Conservation (phyloP, 1,140 invertebrate genomes). For the Apis dorsata region DNA sequence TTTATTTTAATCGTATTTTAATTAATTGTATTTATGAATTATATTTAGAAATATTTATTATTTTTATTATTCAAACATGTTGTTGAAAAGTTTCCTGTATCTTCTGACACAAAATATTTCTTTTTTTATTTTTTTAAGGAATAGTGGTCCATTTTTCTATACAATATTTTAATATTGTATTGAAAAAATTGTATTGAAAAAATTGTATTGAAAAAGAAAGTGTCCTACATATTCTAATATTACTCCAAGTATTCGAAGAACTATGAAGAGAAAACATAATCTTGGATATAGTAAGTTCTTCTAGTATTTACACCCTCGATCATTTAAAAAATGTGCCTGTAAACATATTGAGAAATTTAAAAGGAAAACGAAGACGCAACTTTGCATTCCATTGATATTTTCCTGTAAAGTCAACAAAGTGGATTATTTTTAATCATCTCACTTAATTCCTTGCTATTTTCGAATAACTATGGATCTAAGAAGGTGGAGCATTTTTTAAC, state of each 20-base stretch:
- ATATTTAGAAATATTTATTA: too few relatives aligned
- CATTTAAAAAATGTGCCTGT: too few relatives aligned
- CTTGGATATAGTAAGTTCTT: neutral
- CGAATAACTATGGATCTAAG: neutral
- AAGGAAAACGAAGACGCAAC: neutral
- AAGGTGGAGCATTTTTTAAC: neutral
- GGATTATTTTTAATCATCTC: neutral
- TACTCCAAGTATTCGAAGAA: constrained; percentile 4
- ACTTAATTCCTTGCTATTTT: constrained; percentile 9
- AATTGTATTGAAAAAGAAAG: neutral
- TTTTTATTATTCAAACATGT: too few relatives aligned
- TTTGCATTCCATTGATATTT: neutral
- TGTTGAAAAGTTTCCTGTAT: too few relatives aligned
- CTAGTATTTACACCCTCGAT: neutral
- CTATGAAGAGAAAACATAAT: neutral
- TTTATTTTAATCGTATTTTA: neutral
- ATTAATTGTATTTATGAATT: neutral
- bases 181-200: too few relatives aligned
- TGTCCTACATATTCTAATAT: neutral
- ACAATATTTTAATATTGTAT: too few relatives aligned
- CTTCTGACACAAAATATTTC: too few relatives aligned
- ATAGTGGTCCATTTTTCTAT: too few relatives aligned
- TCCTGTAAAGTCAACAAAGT: neutral
- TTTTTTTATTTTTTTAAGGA: too few relatives aligned
- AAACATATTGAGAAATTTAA: too few relatives aligned